Evolutionary conservation across 2,888 invertebrate genomes (phyloP).

Genomic region (Folsomia candida): DNA sequence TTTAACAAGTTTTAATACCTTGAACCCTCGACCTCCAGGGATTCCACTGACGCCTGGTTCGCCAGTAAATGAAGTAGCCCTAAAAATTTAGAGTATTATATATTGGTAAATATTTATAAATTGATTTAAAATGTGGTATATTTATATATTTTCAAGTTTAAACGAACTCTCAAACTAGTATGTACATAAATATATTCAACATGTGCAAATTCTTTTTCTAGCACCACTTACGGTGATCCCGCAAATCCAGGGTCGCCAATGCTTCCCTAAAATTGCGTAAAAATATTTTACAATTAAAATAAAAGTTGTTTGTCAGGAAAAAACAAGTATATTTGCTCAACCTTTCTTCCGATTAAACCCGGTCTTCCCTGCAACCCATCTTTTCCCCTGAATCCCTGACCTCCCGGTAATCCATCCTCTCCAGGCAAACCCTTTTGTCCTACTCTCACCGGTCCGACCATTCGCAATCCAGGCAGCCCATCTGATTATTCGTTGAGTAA

Average conservation of each 20-base stretch:
- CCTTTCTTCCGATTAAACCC: slow-evolving; percentile 47
- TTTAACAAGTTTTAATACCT: no score
- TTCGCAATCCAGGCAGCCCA: slow-evolving; percentile 62
- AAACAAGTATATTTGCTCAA: no score
- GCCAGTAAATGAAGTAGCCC: slow-evolving; percentile 48
- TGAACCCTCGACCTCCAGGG: slow-evolving; percentile 54
- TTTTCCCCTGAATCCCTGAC: slow-evolving; percentile 51
- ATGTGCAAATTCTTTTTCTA: no score
- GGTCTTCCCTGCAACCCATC: slow-evolving; percentile 51
- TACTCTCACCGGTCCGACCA: slow-evolving; percentile 15
- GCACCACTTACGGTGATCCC: slow-evolving; percentile 56
- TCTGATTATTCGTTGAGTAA: slow-evolving; percentile 50
- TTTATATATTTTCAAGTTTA: background rate
- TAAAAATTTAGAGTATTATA: slow-evolving; percentile 32
- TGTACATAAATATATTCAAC: no score
- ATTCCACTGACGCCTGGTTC: slow-evolving; percentile 52
- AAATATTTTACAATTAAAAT: slow-evolving; percentile 28
- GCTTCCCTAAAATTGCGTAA: slow-evolving; percentile 48
- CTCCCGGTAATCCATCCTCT: slow-evolving; percentile 57
- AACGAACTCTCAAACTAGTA: no score
- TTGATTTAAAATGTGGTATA: slow-evolving; percentile 52
- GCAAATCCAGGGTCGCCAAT: slow-evolving; percentile 60
- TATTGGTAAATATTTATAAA: no score
- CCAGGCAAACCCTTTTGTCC: slow-evolving; percentile 58
- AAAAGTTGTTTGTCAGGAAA: no score